Percentiles rank a stretch among this genome's conserved stretches.
Evolutionary conservation across 2,113 vertebrate genomes (phyloP).

Genomic region (Dermatemys mawii): DNA sequence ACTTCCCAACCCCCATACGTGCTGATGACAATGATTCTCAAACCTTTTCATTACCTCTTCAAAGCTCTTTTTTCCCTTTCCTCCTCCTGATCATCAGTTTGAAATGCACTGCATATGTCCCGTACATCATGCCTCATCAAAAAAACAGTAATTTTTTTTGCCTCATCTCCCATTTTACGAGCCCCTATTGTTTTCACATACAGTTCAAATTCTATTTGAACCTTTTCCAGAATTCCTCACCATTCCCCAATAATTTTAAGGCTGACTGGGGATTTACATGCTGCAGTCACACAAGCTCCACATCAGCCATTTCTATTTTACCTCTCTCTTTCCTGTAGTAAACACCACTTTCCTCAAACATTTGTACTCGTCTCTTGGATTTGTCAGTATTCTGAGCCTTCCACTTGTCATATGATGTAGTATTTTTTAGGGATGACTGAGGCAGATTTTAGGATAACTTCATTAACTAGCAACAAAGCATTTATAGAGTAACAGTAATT

Average conservation of each 20-base stretch:
- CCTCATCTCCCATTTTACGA: slow-evolving; percentile 6
- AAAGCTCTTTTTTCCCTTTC: background rate
- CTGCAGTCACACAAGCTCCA: background rate
- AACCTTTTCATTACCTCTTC: background rate
- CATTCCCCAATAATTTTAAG: slow-evolving; percentile 5
- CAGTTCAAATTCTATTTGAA: slow-evolving; percentile 31
- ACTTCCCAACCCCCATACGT: background rate
- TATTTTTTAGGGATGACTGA: background rate
- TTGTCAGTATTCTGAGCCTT: background rate
- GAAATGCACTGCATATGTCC: background rate
- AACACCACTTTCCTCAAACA: rapidly evolving
- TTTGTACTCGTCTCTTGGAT: rapidly evolving
- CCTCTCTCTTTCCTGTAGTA: background rate
- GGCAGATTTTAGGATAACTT: background rate
- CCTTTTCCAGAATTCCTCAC: slow-evolving; percentile 38
- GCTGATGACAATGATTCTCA: background rate
- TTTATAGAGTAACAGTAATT: background rate
- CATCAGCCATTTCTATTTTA: background rate
- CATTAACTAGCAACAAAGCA: background rate
- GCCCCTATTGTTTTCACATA: slow-evolving; percentile 1
- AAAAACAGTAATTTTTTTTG: slow-evolving; percentile 16
- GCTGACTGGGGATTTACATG: background rate
- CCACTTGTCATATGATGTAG: background rate
- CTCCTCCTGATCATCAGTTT: background rate
- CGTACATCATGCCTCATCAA: background rate